Percentiles rank a stretch among this genome's conserved stretches.
phyloP scores from a whole-genome alignment of 1,140 invertebrate species.

The Eciton burchellii region DNA sequence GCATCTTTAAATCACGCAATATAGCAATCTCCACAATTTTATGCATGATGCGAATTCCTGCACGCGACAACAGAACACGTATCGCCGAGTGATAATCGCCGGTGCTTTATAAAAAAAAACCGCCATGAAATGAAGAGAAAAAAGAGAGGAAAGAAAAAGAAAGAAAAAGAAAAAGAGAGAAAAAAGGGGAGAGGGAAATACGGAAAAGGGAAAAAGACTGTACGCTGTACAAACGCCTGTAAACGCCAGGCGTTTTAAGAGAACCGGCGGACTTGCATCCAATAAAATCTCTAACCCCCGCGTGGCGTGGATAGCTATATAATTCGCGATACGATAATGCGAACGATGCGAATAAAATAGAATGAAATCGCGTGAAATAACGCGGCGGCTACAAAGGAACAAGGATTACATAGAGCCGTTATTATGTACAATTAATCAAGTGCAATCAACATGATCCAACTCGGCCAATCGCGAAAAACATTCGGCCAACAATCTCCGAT shows the following conservation, averaged over 20 bases:
- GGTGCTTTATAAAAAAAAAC: neutral
- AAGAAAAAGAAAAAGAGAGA: no score
- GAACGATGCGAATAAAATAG: conserved; percentile 17
- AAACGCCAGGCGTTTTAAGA: no score
- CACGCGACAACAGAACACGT: conserved; percentile 20
- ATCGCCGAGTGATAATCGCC: conserved; percentile 5
- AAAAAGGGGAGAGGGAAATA: no score
- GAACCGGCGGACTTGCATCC: conserved; percentile 14
- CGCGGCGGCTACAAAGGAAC: neutral
- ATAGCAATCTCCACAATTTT: conserved; percentile 81
- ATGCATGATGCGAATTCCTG: conserved; percentile 55
- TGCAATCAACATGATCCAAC: conserved; percentile 17
- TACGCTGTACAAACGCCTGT: conserved; percentile 16
- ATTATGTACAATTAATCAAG: conserved; percentile 48
- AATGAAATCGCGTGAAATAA: conserved; percentile 5
- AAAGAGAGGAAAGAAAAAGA: no score
- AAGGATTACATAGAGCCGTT: conserved; percentile 1
- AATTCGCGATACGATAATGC: neutral
- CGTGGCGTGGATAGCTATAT: conserved; percentile 8
- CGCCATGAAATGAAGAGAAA: neutral
- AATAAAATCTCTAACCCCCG: neutral
- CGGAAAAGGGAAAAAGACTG: neutral
- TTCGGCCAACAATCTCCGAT: conserved; percentile 48
- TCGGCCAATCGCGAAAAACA: conserved; percentile 51
- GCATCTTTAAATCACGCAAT: conserved; percentile 43